phyloP scores from a whole-genome alignment of 2,797 vertebrate genomes.

The Pangasius djambal region DNA sequence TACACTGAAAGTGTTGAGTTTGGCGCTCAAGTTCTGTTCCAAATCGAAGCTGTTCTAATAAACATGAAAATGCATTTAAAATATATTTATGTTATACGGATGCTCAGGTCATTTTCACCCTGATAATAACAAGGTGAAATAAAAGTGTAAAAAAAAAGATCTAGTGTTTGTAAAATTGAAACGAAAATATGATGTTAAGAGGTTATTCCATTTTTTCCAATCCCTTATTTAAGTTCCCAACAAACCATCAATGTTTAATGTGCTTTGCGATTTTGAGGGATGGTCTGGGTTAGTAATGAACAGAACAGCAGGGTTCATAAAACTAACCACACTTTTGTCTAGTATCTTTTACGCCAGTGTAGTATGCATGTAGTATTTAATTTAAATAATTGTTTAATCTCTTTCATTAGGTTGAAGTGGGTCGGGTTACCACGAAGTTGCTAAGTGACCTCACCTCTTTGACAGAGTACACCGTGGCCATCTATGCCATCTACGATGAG shows the following conservation, averaged over 20 bases:
- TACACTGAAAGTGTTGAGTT: too few species aligned
- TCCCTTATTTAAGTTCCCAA: not conserved
- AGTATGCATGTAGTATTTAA: not conserved
- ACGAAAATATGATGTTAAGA: not conserved
- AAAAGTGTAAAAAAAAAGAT: not conserved
- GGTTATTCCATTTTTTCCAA: not conserved
- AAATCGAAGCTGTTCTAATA: not conserved
- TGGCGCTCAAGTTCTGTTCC: not conserved
- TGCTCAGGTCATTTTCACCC: not conserved
- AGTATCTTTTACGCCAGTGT: not conserved
- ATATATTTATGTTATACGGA: not conserved
- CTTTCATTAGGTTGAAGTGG: slow-evolving; percentile 85
- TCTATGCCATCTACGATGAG: slow-evolving; percentile 88
- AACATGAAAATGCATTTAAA: not conserved
- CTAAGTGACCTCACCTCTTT: slow-evolving; percentile 83
- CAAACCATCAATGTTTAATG: not conserved
- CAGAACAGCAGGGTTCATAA: not conserved
- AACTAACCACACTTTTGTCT: not conserved
- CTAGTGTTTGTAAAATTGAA: not conserved
- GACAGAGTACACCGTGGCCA: slow-evolving; percentile 87
- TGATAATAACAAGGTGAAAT: not conserved
- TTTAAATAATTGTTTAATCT: not conserved
- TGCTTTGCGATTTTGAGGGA: not conserved
- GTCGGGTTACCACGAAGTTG: slow-evolving; percentile 77
- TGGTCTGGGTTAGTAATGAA: not conserved